Evolutionary conservation across 2,797 vertebrate genomes (phyloP), one percentile per base, ranked within the genome.

Genomic region (Poeciliopsis paucimaculata): DNA sequence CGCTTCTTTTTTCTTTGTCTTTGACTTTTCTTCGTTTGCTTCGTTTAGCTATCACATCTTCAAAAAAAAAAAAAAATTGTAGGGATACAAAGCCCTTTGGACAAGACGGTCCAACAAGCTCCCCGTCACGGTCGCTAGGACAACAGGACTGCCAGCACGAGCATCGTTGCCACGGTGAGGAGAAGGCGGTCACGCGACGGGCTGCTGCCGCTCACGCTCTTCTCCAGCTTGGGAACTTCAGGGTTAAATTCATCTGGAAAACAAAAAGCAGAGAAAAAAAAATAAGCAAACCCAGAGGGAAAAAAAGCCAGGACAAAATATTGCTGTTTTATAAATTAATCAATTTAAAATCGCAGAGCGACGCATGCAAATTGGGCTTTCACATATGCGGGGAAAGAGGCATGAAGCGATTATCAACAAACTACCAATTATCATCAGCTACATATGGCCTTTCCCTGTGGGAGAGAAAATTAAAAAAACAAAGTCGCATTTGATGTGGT

Each of bases 171-270:
- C 93, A 97, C 92, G 3, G 97, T 98, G 93, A 98, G 87, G 75
- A 97, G 96, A 88, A 99, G 96, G 81, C 97, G 97, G 93, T 98
- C 97, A 80, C 96, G 93, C 78, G 97, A 97, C 2, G 97, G 98
- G 90, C 97, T 98, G 94, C 97, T 99, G 83, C 98, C 98, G 0
- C 98, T 99, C 87, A 99, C 96, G 57, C 98, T 99, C 93, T 98
- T 98, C 96, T 99, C 98, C 95, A 99, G 95, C 83, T 98, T 98
- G 87, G 98, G 98, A 91, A 98, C 96, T 94, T 97, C 97, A 0
- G 97, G 96, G 92, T 97, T 97, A 92, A 97, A 98, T 87, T 98
- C 96, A 83, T 98, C 98, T 99, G 90, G 18, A 77, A 76, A 83
- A 47, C 73, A 79, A 77, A 57, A 79, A 16, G 87, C 7, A 86